Evolutionary conservation across 2,113 vertebrate species (phyloP), one percentile per base, ranked within the genome.

Genomic region (Sarotherodon lohbergeri): DNA sequence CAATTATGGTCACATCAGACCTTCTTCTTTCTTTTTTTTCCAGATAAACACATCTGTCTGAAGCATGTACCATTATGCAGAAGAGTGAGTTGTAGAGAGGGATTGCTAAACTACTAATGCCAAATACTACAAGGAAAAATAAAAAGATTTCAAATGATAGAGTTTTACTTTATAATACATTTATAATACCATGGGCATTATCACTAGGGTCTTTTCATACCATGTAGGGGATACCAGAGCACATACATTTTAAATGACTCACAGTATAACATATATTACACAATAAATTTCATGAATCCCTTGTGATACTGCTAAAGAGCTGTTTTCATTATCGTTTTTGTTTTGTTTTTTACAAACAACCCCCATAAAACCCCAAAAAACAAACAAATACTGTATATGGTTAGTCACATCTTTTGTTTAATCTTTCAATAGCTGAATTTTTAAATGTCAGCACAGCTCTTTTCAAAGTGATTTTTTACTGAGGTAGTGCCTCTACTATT

Each of bases 401-500:
- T 78, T 50, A 50, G 48, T 78, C 71, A 78, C 4, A 32, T 32
- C 2, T 3, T 76, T 78, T 29, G 46, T 48, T 43, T 73, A 50
- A 19, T 50, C 6, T 78, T 78, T 50, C 6, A 11, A 14, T 0
- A 12, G 24, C 6, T 50, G 16, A 50, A 32, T 78, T 78, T 48
- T 78, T 50, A 50, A 50, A 48, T 19, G 68, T 76, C 41, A 76
- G 17, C 14, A 50, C 24, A 78, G 1, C 43, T 50, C 43, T 78
- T 78, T 78, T 27, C 43, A 78, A 76, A 78, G 43, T 19, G 27
- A 78, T 78, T 48, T 29, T 76, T 76, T 50, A 50, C 24, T 76
- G 43, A 76, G 24, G 0, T 48, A 76, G 41, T 50, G 71, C 71
- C 16, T 48, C 5, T 29, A 48, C 41, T 76, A 32, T 48, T 78